A percentile compares a stretch with the other conserved stretches of the same genome.
Conservation (phyloP, 2,797 vertebrate species). For the Microchirus variegatus region DNA sequence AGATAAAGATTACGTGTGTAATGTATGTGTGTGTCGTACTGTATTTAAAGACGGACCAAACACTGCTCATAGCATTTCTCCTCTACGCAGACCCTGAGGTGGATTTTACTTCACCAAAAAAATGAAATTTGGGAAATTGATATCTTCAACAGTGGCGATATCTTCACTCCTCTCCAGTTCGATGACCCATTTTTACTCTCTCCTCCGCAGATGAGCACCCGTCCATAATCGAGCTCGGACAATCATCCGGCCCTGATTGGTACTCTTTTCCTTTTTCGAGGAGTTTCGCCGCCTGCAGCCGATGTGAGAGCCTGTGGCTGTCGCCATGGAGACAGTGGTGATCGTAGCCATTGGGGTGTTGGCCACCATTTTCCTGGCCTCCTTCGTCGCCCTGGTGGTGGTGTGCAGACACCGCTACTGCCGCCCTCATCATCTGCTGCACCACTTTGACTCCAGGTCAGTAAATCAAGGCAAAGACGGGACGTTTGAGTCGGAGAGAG, state of each 20-base stretch:
- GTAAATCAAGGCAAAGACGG: slow-evolving; percentile 49
- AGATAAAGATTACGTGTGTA: slow-evolving; percentile 52
- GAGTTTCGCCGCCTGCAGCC: slow-evolving; percentile 32
- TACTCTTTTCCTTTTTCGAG: slow-evolving; percentile 15
- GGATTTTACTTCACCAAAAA: slow-evolving; percentile 7
- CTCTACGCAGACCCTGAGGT: not conserved
- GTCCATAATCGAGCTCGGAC: slow-evolving; percentile 50
- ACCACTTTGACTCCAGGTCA: slow-evolving; percentile 94
- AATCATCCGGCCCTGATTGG: slow-evolving; percentile 54
- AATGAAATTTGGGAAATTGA: slow-evolving; percentile 13
- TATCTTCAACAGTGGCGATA: slow-evolving; percentile 15
- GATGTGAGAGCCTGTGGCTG: slow-evolving; percentile 29
- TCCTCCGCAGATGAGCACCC: slow-evolving; percentile 70
- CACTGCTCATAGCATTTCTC: slow-evolving; percentile 14
- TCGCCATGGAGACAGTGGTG: slow-evolving; percentile 95
- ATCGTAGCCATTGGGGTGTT: slow-evolving; percentile 95
- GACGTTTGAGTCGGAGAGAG: not conserved
- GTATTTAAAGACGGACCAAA: slow-evolving; percentile 21
- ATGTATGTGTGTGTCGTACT: slow-evolving; percentile 40
- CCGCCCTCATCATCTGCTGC: slow-evolving; percentile 87
- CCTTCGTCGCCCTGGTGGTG: slow-evolving; percentile 91
- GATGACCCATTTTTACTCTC: slow-evolving; percentile 27
- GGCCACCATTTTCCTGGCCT: slow-evolving; percentile 96
- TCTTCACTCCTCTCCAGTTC: slow-evolving; percentile 7
- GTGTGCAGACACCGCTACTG: slow-evolving; percentile 96